Evolutionary conservation across 2,888 invertebrate species (phyloP).

Genomic region (Prosopocoilus inquinatus): DNA sequence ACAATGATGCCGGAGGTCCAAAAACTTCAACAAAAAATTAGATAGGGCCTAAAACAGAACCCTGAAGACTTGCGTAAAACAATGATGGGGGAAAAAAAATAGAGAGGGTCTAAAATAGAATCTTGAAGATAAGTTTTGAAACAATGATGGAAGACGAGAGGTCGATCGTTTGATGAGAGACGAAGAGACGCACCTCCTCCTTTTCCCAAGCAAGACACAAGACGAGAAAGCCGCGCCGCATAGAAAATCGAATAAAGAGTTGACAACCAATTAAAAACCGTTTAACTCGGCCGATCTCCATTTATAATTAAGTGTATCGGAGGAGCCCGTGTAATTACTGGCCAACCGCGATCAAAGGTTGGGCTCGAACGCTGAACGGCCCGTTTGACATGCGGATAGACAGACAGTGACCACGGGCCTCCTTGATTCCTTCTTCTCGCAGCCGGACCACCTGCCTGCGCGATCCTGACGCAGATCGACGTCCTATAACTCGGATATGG

Average conservation of each 20-base stretch:
- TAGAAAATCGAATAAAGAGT: slow-evolving; percentile 41
- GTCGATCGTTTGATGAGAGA: background rate
- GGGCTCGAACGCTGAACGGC: slow-evolving; percentile 31
- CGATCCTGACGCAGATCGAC: slow-evolving; percentile 9
- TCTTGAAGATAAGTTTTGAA: no score
- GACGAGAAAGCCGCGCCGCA: slow-evolving; percentile 4
- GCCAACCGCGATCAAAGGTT: slow-evolving; percentile 41
- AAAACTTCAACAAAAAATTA: no score
- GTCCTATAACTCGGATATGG: background rate
- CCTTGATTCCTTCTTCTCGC: slow-evolving; percentile 17
- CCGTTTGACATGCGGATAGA: slow-evolving; percentile 43
- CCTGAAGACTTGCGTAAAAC: no score
- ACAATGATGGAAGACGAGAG: background rate
- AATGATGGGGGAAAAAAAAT: no score
- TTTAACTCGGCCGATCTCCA: slow-evolving; percentile 44
- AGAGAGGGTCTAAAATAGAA: no score
- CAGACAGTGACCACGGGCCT: slow-evolving; percentile 36
- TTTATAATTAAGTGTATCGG: slow-evolving; percentile 48
- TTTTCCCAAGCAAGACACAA: background rate
- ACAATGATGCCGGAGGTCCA: no score
- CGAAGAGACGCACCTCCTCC: background rate
- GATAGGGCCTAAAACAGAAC: no score
- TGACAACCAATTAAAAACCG: slow-evolving; percentile 49
- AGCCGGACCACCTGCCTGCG: slow-evolving; percentile 31
- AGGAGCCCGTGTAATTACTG: slow-evolving; percentile 45